A percentile compares a stretch with the other conserved stretches of the same genome.
phyloP scores from a whole-genome alignment of 2,113 vertebrate genomes.

The Forbesichthys papilliferus region DNA sequence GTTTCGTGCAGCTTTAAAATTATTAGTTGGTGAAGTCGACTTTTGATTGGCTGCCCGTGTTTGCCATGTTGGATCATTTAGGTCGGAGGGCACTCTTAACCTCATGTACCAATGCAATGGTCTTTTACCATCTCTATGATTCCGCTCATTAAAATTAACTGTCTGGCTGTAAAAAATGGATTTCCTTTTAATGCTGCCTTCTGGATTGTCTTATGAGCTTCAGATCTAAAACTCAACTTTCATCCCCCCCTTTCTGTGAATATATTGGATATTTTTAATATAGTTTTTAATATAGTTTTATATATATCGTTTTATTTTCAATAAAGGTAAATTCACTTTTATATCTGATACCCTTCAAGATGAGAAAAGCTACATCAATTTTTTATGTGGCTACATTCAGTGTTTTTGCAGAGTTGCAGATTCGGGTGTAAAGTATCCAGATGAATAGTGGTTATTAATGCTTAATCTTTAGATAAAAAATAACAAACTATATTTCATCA shows the following conservation, averaged over 20 bases:
- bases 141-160: conserved; percentile 81
- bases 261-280: conserved; percentile 8
- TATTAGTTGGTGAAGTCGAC: conserved; percentile 18
- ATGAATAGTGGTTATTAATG: no score
- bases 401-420: no score
- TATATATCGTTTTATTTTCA: no score
- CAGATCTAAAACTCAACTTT: conserved; percentile 41
- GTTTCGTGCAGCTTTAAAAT: conserved; percentile 17
- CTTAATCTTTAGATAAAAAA: no score
- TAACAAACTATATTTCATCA: conserved; percentile 7
- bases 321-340: no score
- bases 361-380: no score
- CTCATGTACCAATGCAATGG: conserved; percentile 69
- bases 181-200: conserved; percentile 74
- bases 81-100: conserved; percentile 64
- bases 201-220: conserved; percentile 71
- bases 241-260: conserved; percentile 17
- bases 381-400: no score
- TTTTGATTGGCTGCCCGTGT: conserved; percentile 34
- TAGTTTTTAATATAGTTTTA: conserved; percentile 16
- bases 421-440: no score
- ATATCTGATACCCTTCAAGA: no score
- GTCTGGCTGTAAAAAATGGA: conserved; percentile 77
- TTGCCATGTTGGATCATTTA: conserved; percentile 71
- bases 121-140: conserved; percentile 79